These are phyloP conservation scores for Pseudoips prasinana DNA, from an alignment of 2,888 invertebrate genomes.

Conservation along the genomic window DNA sequence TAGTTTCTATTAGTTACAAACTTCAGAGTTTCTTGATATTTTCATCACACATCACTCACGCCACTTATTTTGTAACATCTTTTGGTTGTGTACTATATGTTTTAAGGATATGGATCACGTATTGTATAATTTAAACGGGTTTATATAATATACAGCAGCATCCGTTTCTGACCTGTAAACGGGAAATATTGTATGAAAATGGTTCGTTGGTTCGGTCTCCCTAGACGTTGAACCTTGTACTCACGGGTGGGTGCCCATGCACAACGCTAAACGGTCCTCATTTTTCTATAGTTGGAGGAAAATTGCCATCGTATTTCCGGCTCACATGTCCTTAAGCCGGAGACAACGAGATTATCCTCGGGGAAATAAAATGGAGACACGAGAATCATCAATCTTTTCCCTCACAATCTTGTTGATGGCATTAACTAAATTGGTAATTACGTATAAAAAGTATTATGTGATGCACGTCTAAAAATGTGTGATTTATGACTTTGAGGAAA, in stretches of 20 bases:
- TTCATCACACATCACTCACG: no score
- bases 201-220: conserved; percentile 41
- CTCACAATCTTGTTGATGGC: conserved; percentile 48
- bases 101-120: no score
- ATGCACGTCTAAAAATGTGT: no score
- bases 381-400: conserved; percentile 70
- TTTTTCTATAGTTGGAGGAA: conserved; percentile 78
- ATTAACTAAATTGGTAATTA: conserved; percentile 44
- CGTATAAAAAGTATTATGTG: conserved; percentile 15
- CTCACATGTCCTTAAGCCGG: conserved; percentile 77
- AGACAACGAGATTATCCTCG: conserved; percentile 78
- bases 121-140: no score
- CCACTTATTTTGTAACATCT: no score
- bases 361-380: conserved; percentile 75
- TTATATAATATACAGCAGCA: no score
- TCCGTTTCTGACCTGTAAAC: conserved; percentile 20
- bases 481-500: background rate
- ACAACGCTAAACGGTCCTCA: conserved; percentile 71
- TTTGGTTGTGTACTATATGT: no score
- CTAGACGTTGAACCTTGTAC: conserved; percentile 39
- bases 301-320: conserved; percentile 78
- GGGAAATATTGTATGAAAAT: conserved; percentile 38
- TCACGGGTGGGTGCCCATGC: conserved; percentile 59
- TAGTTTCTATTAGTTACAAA: no score
- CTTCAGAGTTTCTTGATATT: no score